Base-by-base conservation (phyloP, 1,140 invertebrate species). In the Rhizoglyphus robini region DNA sequence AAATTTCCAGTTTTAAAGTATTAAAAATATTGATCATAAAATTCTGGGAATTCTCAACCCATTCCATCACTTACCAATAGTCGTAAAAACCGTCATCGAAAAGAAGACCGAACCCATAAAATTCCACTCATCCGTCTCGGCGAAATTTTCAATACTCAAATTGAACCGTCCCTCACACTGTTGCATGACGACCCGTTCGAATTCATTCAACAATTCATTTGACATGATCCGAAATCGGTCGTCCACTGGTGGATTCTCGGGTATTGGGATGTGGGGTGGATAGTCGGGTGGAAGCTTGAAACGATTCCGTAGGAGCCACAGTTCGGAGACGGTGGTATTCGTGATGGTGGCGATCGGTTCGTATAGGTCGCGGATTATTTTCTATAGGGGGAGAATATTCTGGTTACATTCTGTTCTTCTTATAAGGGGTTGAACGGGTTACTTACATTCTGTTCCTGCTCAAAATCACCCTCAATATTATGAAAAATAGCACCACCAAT, bases 31-130 rank as follows among this genome's bases (percentile, higher is more conserved):
- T n/a, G n/a, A n/a, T n/a, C n/a, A n/a, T n/a, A n/a, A n/a, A n/a
- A n/a, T n/a, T n/a, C n/a, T n/a, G n/a, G n/a, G n/a, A n/a, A n/a
- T n/a, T n/a, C n/a, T n/a, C n/a, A n/a, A n/a, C n/a, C n/a, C n/a
- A n/a, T n/a, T 15, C 11, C 48, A n/a, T 13, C 27, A 65, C 48
- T 68, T 27, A 66, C 67, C 67, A 78, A 96, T 96, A 25, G 92
- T 96, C 15, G 92, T 92, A 69, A 94, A 81, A 67, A 96, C 82
- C 63, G 91, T 94, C 70, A 93, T 79, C 73, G 87, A 90, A 78
- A 91, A 97, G 65, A 94, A 84, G 62, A 96, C 81, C 0, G 90
- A 85, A 74, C 95, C 94, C 75, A 91, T 81, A 76, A 94, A 94
- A 70, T 84, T 90, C 90, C 93, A 96, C 18, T 68, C 84, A 70